These are phyloP conservation scores for Phocides pigmalion DNA, from an alignment of 1,140 invertebrate species.

Conservation along the genomic window DNA sequence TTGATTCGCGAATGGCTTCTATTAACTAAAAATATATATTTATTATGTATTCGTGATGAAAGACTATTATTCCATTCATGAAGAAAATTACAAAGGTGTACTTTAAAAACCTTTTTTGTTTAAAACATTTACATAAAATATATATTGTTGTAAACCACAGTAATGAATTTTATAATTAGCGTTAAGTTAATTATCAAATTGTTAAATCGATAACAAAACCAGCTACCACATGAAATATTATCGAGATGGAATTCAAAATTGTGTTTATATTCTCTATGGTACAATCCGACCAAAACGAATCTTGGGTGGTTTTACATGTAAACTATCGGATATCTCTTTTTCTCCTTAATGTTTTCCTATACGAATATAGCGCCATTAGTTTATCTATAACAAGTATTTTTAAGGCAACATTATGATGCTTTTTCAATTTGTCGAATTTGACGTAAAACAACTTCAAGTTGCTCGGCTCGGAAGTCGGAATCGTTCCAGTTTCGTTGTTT, in stretches of 20 bases:
- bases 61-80: too few relatives aligned
- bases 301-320: slow-evolving; percentile 18
- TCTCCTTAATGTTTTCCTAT: slow-evolving; percentile 7
- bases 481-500: slow-evolving; percentile 62
- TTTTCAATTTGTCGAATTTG: slow-evolving; percentile 67
- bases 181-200: too few relatives aligned
- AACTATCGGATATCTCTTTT: slow-evolving; percentile 49
- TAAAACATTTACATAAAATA: too few relatives aligned
- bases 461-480: too few relatives aligned
- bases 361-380: slow-evolving; percentile 28
- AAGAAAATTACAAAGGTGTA: too few relatives aligned
- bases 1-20: too few relatives aligned
- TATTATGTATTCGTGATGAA: too few relatives aligned
- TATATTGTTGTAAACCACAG: too few relatives aligned
- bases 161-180: too few relatives aligned
- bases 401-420: slow-evolving; percentile 59
- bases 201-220: slow-evolving; percentile 1
- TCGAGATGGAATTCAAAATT: slow-evolving; percentile 1
- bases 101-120: too few relatives aligned
- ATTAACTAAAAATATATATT: too few relatives aligned
- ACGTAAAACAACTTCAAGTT: slow-evolving; percentile 75
- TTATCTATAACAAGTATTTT: slow-evolving; percentile 22
- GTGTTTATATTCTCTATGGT: slow-evolving; percentile 44
- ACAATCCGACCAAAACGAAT: slow-evolving; percentile 37
- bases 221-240: background rate